Base-by-base conservation (phyloP, 1,140 invertebrate species). In the Catajapyx aquilonaris region DNA sequence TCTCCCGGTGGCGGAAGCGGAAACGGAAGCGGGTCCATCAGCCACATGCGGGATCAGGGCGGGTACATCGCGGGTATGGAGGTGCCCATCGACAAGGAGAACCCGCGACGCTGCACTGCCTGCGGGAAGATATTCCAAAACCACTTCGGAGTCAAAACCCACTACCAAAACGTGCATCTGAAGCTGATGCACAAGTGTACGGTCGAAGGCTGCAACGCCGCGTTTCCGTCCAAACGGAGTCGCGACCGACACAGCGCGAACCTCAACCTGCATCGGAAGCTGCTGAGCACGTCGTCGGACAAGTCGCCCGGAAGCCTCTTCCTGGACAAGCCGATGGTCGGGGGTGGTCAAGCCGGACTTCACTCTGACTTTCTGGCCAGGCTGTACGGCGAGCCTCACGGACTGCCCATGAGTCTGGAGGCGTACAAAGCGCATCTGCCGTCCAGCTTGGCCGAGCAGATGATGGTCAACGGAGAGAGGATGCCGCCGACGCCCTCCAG, bases 111-210 rank as follows among this genome's bases (percentile, higher is more conserved):
- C 46, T 96, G 90, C 56, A 76, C 78, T 2, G 80, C 81, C 11
- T 96, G 90, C 53, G 85, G 81, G 9, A 90, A 91, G 56, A 69
- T 84, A 45, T 94, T 94, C 58, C 83, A 87, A 53, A 94, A 91
- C 50, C 79, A 87, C 50, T 94, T 91, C 50, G 78, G 80, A n/a
- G 74, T 93, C 1, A 93, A 91, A 57, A 86, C 81, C 0, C 90
- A 95, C 52, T 94, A 88, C 57, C 86, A 90, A 61, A 93, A 86
- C 55, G 81, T 88, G 0, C 91, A 95, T 61, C 68, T 94, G 30
- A 94, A 94, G 57, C 56, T 94, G 39, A 90, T 93, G 76, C 88
- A 95, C 57, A 85, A 83, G 49, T 96, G 91, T 59, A 87, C 76
- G 42, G 78, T 94, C 2, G 85, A 91, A 41, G 88, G 90, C n/a